Percentiles rank a stretch among this genome's conserved stretches.
Evolutionary conservation across 2,888 invertebrate genomes (phyloP).

Genomic region (Sturmia bella): DNA sequence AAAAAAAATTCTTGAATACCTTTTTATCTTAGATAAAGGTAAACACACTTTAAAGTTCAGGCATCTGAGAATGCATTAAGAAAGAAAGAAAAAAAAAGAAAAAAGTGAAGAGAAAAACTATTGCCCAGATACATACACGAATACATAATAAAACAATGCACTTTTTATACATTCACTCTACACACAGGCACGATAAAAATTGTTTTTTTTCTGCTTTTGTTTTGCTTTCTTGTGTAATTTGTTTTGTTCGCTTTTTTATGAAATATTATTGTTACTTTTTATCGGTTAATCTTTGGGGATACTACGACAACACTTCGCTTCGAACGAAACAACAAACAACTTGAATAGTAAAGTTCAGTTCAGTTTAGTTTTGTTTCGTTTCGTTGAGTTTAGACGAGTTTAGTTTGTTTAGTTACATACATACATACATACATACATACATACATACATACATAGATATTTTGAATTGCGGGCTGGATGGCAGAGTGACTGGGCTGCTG

Average conservation of each 20-base stretch:
- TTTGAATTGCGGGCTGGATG: slow-evolving; percentile 40
- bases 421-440: too few species aligned
- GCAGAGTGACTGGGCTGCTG: slow-evolving; percentile 36
- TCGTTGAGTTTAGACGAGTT: slow-evolving; percentile 42
- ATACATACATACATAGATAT: too few species aligned
- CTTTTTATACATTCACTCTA: slow-evolving; percentile 46
- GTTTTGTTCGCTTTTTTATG: slow-evolving; percentile 36
- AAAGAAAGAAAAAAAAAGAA: too few species aligned
- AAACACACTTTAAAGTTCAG: slow-evolving; percentile 40
- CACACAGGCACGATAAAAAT: slow-evolving; percentile 3
- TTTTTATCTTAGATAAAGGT: slow-evolving; percentile 32
- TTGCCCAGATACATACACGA: slow-evolving; percentile 47
- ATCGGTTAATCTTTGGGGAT: slow-evolving; percentile 58
- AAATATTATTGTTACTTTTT: slow-evolving; percentile 56
- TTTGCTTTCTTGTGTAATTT: slow-evolving; percentile 30
- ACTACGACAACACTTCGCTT: slow-evolving; percentile 38
- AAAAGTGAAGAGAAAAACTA: slow-evolving; percentile 39
- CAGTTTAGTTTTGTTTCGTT: slow-evolving; percentile 31
- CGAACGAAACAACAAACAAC: slow-evolving; percentile 46
- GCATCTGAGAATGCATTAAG: too few species aligned
- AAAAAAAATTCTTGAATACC: neutral
- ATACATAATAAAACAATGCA: slow-evolving; percentile 39
- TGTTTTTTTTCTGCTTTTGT: neutral
- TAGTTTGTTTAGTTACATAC: slow-evolving; percentile 55
- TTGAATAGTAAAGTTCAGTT: slow-evolving; percentile 59